A percentile compares a stretch with the other conserved stretches of the same genome.
These are phyloP conservation scores for Phthorimaea operculella DNA, from an alignment of 1,140 invertebrate species.

Conservation along the genomic window DNA sequence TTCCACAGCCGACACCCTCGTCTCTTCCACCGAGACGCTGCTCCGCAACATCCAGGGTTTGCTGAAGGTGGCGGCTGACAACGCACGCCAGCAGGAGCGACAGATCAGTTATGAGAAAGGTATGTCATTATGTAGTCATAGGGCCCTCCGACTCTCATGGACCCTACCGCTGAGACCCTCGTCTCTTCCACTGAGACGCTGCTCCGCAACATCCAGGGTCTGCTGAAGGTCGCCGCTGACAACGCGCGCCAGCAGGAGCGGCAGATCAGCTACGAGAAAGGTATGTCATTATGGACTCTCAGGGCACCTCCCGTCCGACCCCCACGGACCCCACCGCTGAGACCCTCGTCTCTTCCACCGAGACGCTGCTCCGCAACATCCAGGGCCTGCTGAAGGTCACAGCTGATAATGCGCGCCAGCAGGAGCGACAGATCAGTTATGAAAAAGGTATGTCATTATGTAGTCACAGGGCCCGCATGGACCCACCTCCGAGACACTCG, in stretches of 20 bases:
- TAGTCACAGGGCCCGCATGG: too few species aligned
- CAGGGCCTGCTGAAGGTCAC: conserved; percentile 95
- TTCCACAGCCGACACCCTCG: conserved; percentile 71
- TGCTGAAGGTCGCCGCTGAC: conserved; percentile 94
- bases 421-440: conserved; percentile 94
- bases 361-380: conserved; percentile 93
- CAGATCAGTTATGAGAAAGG: conserved; percentile 98
- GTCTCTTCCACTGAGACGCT: conserved; percentile 88
- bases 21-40: conserved; percentile 88
- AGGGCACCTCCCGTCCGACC: conserved; percentile 45
- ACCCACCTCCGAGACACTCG: conserved; percentile 72
- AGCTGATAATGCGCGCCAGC: conserved; percentile 93
- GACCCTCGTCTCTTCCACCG: conserved; percentile 79
- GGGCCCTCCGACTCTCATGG: conserved; percentile 53
- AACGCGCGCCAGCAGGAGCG: conserved; percentile 95
- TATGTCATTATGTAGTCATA: too few species aligned
- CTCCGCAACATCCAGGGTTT: conserved; percentile 95
- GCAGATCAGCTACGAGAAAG: conserved; percentile 96
- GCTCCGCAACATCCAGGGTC: conserved; percentile 92
- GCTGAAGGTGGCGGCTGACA: conserved; percentile 94
- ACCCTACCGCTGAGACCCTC: conserved; percentile 70
- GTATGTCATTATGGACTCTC: too few species aligned
- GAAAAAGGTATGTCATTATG: conserved; percentile 92
- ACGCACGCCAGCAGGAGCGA: conserved; percentile 93
- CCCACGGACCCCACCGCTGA: conserved; percentile 70